Evolutionary conservation across 1,140 invertebrate species (phyloP).

Genomic region (Triops cancriformis): DNA sequence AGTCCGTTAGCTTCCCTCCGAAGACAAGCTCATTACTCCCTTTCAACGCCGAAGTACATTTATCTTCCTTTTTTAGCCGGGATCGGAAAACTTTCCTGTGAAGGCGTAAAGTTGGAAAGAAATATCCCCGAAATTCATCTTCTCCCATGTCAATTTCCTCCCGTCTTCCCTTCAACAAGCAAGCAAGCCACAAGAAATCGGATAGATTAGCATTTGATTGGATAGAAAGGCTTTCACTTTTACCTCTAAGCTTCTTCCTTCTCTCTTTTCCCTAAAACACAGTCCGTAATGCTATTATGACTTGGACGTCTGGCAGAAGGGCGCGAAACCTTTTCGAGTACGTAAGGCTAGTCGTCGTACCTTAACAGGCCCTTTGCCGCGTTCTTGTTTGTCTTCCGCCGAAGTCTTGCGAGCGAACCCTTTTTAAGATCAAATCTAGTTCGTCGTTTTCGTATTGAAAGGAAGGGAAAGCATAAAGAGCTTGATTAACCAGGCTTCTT

Average conservation of each 20-base stretch:
- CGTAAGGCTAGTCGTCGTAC: background rate
- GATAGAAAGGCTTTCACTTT: background rate
- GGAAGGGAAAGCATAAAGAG: background rate
- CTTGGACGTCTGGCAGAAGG: background rate
- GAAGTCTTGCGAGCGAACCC: background rate
- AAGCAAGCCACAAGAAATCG: background rate
- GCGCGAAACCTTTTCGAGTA: slow-evolving; percentile 3
- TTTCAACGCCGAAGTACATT: background rate
- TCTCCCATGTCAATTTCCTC: background rate
- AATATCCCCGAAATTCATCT: background rate
- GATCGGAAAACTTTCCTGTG: background rate
- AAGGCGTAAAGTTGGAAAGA: background rate
- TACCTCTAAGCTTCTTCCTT: background rate
- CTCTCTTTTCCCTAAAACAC: no score
- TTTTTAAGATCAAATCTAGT: background rate
- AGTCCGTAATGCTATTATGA: background rate
- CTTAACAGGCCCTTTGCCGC: background rate
- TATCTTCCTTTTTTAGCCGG: background rate
- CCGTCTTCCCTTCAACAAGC: background rate
- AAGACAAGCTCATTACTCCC: background rate
- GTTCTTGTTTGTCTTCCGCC: background rate
- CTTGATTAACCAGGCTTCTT: slow-evolving; percentile 8
- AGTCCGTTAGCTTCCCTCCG: no score
- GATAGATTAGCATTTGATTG: slow-evolving; percentile 6
- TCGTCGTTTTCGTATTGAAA: background rate